phyloP scores from a whole-genome alignment of 2,113 vertebrate genomes.

The Sigmodon hispidus region DNA sequence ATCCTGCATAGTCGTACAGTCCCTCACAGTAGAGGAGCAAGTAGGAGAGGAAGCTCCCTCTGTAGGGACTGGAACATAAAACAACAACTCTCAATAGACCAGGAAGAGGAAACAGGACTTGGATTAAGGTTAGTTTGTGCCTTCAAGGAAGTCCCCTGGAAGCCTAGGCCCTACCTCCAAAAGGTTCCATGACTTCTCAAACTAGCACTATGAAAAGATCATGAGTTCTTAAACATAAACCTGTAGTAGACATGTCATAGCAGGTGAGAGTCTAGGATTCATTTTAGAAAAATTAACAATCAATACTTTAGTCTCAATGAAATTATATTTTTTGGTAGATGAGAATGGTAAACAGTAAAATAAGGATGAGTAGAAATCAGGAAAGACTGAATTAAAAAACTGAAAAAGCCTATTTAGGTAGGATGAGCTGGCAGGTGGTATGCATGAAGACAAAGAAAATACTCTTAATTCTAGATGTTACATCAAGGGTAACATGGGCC shows the following conservation, averaged over 20 bases:
- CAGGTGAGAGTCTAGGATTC: not conserved
- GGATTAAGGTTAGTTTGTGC: not conserved
- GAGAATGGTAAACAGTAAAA: fast-evolving
- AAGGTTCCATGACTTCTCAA: not conserved
- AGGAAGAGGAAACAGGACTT: not conserved
- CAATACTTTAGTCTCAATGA: not conserved
- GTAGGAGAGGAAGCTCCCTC: not conserved
- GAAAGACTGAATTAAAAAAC: not conserved
- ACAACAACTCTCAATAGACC: not conserved
- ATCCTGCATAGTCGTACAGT: not conserved
- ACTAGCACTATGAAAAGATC: not conserved
- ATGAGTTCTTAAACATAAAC: not conserved
- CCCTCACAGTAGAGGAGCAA: not conserved
- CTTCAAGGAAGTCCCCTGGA: not conserved
- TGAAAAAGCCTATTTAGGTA: not conserved
- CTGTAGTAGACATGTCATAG: too few species aligned
- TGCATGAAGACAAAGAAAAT: not conserved
- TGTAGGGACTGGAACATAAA: too few species aligned
- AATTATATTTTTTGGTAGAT: not conserved
- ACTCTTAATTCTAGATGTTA: fast-evolving
- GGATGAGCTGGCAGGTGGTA: not conserved
- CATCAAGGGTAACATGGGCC: fast-evolving
- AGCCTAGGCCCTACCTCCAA: not conserved
- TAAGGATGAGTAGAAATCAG: not conserved
- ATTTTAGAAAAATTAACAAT: not conserved